Evolutionary conservation across 2,888 invertebrate genomes (phyloP).

Genomic region (Congeria kusceri): DNA sequence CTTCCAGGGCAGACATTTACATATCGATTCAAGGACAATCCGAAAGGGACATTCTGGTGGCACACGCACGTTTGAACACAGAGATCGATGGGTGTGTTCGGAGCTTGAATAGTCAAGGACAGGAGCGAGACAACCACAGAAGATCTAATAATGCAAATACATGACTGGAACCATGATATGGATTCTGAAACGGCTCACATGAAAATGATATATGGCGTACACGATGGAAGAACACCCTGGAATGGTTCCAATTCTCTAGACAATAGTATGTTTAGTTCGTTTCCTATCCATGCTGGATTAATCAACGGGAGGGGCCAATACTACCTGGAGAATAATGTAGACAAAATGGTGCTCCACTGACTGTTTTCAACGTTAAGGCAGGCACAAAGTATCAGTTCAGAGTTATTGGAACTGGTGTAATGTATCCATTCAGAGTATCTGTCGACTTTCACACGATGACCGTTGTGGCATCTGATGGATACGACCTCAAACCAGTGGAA

Average conservation of each 20-base stretch:
- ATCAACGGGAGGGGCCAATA: slow-evolving; percentile 76
- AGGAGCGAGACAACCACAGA: slow-evolving; percentile 34
- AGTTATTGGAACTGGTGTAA: slow-evolving; percentile 69
- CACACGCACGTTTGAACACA: slow-evolving; percentile 75
- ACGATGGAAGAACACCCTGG: slow-evolving; percentile 53
- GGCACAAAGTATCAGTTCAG: slow-evolving; percentile 68
- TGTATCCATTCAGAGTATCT: slow-evolving; percentile 72
- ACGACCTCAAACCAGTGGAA: slow-evolving; percentile 64
- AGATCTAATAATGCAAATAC: slow-evolving; percentile 67
- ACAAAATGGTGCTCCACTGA: slow-evolving; percentile 67
- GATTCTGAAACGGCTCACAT: slow-evolving; percentile 63
- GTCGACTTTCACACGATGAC: slow-evolving; percentile 71
- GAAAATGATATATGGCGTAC: slow-evolving; percentile 66
- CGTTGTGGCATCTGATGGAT: slow-evolving; percentile 74
- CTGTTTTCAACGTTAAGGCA: slow-evolving; percentile 59
- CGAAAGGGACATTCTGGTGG: slow-evolving; percentile 76
- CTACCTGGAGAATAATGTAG: slow-evolving; percentile 32
- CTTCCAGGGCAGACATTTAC: slow-evolving; percentile 75
- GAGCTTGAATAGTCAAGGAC: slow-evolving; percentile 76
- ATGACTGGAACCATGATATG: slow-evolving; percentile 75
- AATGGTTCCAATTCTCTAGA: slow-evolving; percentile 48
- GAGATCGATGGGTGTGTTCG: slow-evolving; percentile 77
- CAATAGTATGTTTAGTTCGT: slow-evolving; percentile 60
- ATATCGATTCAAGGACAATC: slow-evolving; percentile 73
- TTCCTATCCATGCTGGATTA: slow-evolving; percentile 67